These are phyloP conservation scores for Etheostoma nigrum DNA, from an alignment of 2,797 vertebrate genomes.

Conservation along the genomic window DNA sequence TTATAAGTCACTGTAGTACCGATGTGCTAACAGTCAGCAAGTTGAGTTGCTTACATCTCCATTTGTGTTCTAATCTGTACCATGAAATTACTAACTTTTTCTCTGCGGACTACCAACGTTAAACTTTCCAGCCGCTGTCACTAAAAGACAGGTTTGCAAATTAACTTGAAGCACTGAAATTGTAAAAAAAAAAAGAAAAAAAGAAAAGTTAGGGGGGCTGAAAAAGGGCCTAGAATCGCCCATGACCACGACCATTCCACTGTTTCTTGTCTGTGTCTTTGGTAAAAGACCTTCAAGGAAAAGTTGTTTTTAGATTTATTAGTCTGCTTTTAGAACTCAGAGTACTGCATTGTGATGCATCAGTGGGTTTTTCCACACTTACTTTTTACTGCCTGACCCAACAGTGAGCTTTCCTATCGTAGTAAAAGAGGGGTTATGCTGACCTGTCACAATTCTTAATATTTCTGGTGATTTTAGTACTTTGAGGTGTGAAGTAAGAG, in stretches of 20 bases:
- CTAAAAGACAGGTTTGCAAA: too few species aligned
- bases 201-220: too few species aligned
- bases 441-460: constrained; percentile 25
- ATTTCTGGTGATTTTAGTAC: constrained; percentile 1
- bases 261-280: not conserved
- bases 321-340: not conserved
- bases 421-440: not conserved
- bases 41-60: too few species aligned
- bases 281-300: not conserved
- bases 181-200: too few species aligned
- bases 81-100: too few species aligned
- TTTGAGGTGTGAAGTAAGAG: constrained; percentile 5
- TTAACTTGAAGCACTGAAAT: too few species aligned
- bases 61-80: too few species aligned
- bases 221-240: too few species aligned
- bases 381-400: not conserved
- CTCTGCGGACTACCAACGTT: too few species aligned
- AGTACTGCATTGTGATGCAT: not conserved
- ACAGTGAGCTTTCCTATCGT: not conserved
- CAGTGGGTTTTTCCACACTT: not conserved
- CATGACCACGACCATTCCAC: not conserved
- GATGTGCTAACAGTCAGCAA: too few species aligned
- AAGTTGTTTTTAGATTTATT: not conserved
- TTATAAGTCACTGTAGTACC: too few species aligned
- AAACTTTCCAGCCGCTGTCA: too few species aligned